Evolutionary conservation across 1,140 invertebrate genomes (phyloP).

Genomic region (Cydia fagiglandana): DNA sequence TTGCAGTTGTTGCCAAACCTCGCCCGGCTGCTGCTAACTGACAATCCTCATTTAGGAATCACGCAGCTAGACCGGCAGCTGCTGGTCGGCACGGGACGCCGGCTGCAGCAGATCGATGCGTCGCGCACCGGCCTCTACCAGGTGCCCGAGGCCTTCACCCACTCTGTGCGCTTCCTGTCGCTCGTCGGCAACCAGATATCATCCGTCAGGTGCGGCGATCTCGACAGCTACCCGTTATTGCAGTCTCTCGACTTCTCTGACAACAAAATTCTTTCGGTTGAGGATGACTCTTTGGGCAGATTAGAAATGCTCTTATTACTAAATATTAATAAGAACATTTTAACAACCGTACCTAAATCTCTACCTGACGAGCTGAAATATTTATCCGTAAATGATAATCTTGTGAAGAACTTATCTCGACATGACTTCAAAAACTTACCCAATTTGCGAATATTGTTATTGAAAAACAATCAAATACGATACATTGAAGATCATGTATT

Average conservation of each 20-base stretch:
- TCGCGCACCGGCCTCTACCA: constrained; percentile 88
- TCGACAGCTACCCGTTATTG: constrained; percentile 93
- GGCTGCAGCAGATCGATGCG: constrained; percentile 89
- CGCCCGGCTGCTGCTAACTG: constrained; percentile 86
- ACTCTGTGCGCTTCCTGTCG: constrained; percentile 89
- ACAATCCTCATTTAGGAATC: constrained; percentile 83
- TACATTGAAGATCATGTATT: constrained; percentile 84
- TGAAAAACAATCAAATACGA: constrained; percentile 85
- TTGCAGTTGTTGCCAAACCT: constrained; percentile 87
- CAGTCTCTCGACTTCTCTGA: constrained; percentile 89
- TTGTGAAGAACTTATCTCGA: constrained; percentile 82
- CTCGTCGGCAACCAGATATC: constrained; percentile 88
- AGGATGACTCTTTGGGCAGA: constrained; percentile 92
- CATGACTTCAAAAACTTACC: constrained; percentile 85
- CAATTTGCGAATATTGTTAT: constrained; percentile 84
- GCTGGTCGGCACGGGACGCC: constrained; percentile 84
- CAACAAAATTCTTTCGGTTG: constrained; percentile 87
- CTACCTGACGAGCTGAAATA: constrained; percentile 76
- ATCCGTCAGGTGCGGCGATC: constrained; percentile 88
- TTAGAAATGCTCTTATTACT: constrained; percentile 89
- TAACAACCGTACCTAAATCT: constrained; percentile 82
- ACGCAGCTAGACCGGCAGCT: constrained; percentile 81
- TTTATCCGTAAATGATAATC: constrained; percentile 78
- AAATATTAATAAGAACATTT: constrained; percentile 88
- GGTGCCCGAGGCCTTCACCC: constrained; percentile 91